Base-by-base conservation (phyloP, 2,888 invertebrate species). In the Blera fallax region DNA sequence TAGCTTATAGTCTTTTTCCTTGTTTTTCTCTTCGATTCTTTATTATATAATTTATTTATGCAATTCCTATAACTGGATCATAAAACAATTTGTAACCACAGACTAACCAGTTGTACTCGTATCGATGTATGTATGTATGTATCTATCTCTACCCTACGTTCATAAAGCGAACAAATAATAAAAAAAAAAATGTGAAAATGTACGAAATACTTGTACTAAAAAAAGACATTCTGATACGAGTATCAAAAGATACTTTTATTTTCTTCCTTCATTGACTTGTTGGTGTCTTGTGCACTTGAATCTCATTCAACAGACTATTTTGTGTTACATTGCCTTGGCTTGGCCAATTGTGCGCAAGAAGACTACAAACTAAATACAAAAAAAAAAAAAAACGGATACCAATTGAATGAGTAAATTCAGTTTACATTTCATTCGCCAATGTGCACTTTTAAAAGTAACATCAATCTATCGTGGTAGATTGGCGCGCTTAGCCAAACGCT, bases 381-480 rank as follows among this genome's bases (percentile, higher is more conserved):
- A n/a, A n/a, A n/a, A n/a, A n/a, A n/a, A n/a, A n/a, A 43, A 54
- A 62, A 18, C 78, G 54, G 64, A 48, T 50, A 58, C 70, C 58
- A 50, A 80, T 40, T 54, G 67, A 81, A 77, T 81, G 81, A 76
- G 64, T 62, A 70, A 64, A 58, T 60, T 56, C 45, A 32, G 64
- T 78, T 78, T 64, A 73, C 69, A 76, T 64, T 82, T 81, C 87
- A 87, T 87, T 87, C 87, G 77, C 70, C 40, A 58, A 73, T 58
- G 87, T 72, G 87, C 82, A 67, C 82, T 78, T 82, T 40, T 45
- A 52, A 60, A 50, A 74, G 81, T 54, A 85, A 77, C 81, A 77
- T 62, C 72, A 37, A 52, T 45, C 16, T 62, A 40, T 27, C 24
- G 34, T 43, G 43, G 54, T 7, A 32, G 69, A 14, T 37, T 37